Evolutionary conservation across 2,113 vertebrate species (phyloP), one percentile per base, ranked within the genome.

Genomic region (Oophaga pumilio): DNA sequence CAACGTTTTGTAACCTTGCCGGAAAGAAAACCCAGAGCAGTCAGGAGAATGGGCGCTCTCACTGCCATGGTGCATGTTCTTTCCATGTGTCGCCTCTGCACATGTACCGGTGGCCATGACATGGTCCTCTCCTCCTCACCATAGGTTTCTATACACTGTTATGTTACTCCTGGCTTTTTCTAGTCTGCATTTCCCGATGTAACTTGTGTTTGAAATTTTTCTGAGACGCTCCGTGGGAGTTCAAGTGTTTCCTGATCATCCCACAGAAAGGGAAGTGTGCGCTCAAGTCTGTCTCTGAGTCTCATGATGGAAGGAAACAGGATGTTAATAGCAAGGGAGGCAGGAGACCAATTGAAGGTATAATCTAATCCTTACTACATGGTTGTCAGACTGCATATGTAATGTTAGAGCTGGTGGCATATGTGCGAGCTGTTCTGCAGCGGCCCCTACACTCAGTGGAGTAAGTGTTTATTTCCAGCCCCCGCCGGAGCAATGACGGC

Each of bases 291-390:
- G 9, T 52, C 49, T 76, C 74, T 52, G 43, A 76, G 73, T 6
- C 52, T 53, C 74, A 76, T 76, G 74, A 76, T 76, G 74, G 74
- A 53, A 76, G 74, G 74, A 76, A 76, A 24, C 74, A 76, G 74
- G 74, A 76, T 76, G 74, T 76, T 76, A 50, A 76, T 76, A 76
- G 52, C 1, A 53, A 76, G 74, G 52, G 49, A 76, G 69, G 17
- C 74, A n/a, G 50, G 74, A 76, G 74, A 53, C 49, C 74, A 53
- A 24, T 53, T 52, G 13, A 76, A 5, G 50, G 22, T 76, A 11
- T 43, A 74, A 69, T 28, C 12, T 43, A 76, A 22, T 76, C 10
- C 73, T 52, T 50, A 49, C 71, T 74, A n/a, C 13, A 33, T 28
- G n/a, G 78, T 64, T 7, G 8, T 17, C 15, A 43, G 18, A 43